A percentile compares a stretch with the other conserved stretches of the same genome.
phyloP scores from a whole-genome alignment of 2,797 vertebrate genomes.

The Acanthornis magna region DNA sequence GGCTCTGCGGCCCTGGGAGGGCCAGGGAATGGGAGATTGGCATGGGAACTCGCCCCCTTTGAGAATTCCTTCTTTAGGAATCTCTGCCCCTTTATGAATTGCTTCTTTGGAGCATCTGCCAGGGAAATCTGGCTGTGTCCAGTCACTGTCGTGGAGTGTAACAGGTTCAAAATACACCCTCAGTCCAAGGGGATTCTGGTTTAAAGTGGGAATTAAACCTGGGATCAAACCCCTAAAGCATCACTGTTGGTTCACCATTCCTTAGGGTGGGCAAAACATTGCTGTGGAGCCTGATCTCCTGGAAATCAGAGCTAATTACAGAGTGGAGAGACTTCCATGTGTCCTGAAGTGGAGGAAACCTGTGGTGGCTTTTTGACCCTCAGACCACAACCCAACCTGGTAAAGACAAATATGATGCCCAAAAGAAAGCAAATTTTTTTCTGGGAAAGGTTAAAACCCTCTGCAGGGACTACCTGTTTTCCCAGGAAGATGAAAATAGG shows the following conservation, averaged over 20 bases:
- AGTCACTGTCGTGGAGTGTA: rapidly evolving
- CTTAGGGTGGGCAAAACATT: background rate
- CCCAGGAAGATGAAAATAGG: background rate
- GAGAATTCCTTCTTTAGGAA: background rate
- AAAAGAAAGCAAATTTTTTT: background rate
- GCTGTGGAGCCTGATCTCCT: background rate
- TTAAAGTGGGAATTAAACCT: background rate
- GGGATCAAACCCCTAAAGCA: background rate
- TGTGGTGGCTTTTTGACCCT: background rate
- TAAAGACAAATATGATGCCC: background rate
- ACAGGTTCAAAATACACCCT: background rate
- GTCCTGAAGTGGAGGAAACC: background rate
- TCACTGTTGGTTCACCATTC: rapidly evolving
- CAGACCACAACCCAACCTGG: background rate
- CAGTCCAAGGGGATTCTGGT: rapidly evolving
- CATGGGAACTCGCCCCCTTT: background rate
- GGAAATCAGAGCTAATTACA: background rate
- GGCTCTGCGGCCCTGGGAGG: background rate
- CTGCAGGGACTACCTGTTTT: background rate
- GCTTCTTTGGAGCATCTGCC: background rate
- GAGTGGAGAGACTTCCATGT: rapidly evolving
- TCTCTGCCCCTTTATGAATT: background rate
- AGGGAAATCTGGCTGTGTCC: background rate
- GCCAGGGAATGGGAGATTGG: background rate
- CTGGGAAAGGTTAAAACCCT: background rate